Evolutionary conservation across 30 jellyfish, hydroid and myxozoan species (phyloP), one percentile per base, ranked within the genome.

Genomic region (Aurelia sp.): DNA sequence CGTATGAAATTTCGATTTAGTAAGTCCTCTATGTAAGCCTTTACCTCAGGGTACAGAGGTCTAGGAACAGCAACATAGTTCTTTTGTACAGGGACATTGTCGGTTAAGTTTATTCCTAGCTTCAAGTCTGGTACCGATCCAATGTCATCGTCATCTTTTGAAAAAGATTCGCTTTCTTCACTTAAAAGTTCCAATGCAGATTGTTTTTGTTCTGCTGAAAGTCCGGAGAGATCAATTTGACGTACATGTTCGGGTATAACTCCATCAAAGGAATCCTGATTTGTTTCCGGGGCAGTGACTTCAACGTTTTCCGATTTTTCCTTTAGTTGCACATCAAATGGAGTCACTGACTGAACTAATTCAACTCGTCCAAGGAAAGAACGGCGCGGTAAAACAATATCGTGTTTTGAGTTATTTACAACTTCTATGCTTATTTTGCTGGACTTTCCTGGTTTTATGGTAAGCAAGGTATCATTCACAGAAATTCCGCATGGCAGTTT

Each of bases 21-120:
- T 65, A 44, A 50, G 78, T 66, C 85, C 63, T 75, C 90, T 10
- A 57, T 67, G 61, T 63, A 76, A 5, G 90, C 91, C 52, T 86
- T 86, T 59, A 76, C 90, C 61, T 74, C 85, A 4, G 85, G 72
- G 47, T 75, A 67, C 68, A 72, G 82, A 20, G 82, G 88, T 40
- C 65, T 61, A 16, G 88, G 88, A 35, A 72, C 88, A 13, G 75
- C 77, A 8, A 62, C 77, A 57, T 58, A 72, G 72, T 59, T 59
- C 63, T 82, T 72, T 72, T 85, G 81, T 18, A 85, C 64, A 24
- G 82, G 94, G 63, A 52, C 55, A 11, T 85, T 63, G 53, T 72
- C 94, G 24, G 65, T 85, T 62, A 85, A 61, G 15, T 72, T 72
- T 20, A 85, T 85, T 27, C 79, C 77, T 62, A 85, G 67, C 48